Base-by-base conservation (phyloP, 1,140 invertebrate genomes). In the Limonius californicus region DNA sequence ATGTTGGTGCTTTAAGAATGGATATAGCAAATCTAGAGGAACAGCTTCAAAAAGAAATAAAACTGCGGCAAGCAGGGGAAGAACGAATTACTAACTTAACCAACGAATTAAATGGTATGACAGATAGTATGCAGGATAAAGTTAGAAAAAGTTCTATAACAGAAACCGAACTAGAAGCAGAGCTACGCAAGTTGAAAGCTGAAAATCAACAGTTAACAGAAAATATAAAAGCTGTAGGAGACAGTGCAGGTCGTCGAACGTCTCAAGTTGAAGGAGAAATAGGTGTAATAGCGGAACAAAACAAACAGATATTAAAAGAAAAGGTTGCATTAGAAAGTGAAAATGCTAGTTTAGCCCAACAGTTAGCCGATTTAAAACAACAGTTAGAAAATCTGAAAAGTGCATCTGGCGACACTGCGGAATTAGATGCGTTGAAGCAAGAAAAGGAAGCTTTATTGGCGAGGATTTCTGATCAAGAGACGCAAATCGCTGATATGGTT, bases 11-110 rank as follows among this genome's bases (percentile, higher is more conserved):
- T 45, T 55, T 64, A 55, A 56, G 19, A 54, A 66, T 59, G 1
- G 55, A 62, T n/a, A 62, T 43, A 8, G 42, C 60, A 11, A 59
- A 66, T n/a, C 23, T 66, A 32, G 59, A 62, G 8, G 59, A 57
- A 54, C 47, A 66, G 23, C 27, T 63, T 9, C 9, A 59, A 14
- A 59, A 27, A 67, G 62, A 45, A 27, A 27, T 9, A 4, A 3
- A 27, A 9, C 23, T 27, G 3, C 23, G 23, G 23, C 23, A 61
- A 11, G 23, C 50, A n/a, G 55, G 63, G 50, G 62, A 62, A 43
- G 23, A 27, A 27, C 23, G 23, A 27, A 9, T 27, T 27, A 27
- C 23, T 27, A 27, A 27, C 3, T 27, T 27, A 9, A 27, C 3
- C 9, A 27, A 27, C 3, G 23, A 27, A 27, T 9, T 27, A 4